Evolutionary conservation across 2,113 vertebrate species (phyloP).

Genomic region (Chaenogobius annularis): DNA sequence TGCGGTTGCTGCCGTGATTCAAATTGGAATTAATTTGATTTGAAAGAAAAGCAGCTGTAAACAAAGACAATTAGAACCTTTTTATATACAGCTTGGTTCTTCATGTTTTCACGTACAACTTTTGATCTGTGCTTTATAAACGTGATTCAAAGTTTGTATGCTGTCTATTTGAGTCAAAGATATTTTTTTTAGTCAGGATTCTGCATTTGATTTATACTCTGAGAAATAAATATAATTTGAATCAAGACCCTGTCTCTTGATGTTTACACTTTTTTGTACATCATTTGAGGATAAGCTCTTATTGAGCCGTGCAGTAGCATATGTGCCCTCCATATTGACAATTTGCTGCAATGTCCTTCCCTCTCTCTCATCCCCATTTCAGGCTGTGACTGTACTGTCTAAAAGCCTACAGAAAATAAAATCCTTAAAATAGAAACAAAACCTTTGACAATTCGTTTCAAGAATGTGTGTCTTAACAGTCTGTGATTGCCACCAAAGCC

Average conservation of each 20-base stretch:
- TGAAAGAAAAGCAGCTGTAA: no score
- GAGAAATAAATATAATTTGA: constrained; percentile 65
- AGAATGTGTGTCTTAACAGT: background rate
- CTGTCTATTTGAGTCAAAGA: no score
- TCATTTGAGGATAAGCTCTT: background rate
- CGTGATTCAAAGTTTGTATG: no score
- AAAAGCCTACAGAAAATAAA: no score
- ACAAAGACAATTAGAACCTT: no score
- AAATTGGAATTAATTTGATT: background rate
- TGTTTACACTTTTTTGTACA: background rate
- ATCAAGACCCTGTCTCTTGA: constrained; percentile 16
- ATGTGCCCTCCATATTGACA: no score
- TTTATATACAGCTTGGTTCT: background rate
- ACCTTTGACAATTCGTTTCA: background rate
- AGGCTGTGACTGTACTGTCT: no score
- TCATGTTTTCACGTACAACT: background rate
- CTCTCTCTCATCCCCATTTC: no score
- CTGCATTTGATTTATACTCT: constrained; percentile 49
- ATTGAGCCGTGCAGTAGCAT: no score
- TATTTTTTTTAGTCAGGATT: constrained; percentile 28
- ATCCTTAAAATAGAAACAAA: no score
- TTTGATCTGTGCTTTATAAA: background rate
- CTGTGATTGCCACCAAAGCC: background rate
- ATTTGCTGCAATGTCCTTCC: no score
- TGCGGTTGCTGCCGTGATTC: background rate